phyloP scores from a whole-genome alignment of 2,113 vertebrate species.

The Carassius carassius region DNA sequence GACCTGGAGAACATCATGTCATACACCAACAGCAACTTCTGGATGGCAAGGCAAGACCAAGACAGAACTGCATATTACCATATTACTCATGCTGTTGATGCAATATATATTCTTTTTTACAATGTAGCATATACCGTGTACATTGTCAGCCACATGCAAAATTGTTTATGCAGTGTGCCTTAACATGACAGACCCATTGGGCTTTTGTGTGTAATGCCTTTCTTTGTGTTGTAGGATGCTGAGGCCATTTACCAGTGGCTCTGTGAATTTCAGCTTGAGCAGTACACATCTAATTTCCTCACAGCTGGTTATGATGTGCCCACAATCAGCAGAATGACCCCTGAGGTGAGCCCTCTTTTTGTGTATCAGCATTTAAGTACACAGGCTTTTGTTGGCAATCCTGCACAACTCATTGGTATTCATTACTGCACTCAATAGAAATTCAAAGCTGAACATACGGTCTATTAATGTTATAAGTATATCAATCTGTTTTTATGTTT shows the following conservation, averaged over 20 bases:
- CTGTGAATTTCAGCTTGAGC: constrained; percentile 92
- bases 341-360: constrained; percentile 79
- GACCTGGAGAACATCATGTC: constrained; percentile 75
- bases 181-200: neutral
- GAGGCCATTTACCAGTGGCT: constrained; percentile 96
- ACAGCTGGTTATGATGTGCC: constrained; percentile 90
- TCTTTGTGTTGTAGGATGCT: constrained; percentile 77
- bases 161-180: neutral
- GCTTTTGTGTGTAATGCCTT: neutral
- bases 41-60: constrained; percentile 78
- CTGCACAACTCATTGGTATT: neutral
- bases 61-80: neutral
- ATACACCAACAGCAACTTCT: constrained; percentile 79
- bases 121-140: neutral
- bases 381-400: neutral
- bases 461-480: neutral
- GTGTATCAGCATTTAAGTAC: neutral
- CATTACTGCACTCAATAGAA: neutral
- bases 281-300: constrained; percentile 88
- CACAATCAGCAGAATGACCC: constrained; percentile 97
- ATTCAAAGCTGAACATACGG: neutral
- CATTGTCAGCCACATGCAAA: neutral
- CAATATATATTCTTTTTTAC: neutral
- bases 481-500: neutral
- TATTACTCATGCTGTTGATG: neutral